Base-by-base conservation (phyloP, 2,888 invertebrate genomes). In the Acanthosepion lycidas region DNA sequence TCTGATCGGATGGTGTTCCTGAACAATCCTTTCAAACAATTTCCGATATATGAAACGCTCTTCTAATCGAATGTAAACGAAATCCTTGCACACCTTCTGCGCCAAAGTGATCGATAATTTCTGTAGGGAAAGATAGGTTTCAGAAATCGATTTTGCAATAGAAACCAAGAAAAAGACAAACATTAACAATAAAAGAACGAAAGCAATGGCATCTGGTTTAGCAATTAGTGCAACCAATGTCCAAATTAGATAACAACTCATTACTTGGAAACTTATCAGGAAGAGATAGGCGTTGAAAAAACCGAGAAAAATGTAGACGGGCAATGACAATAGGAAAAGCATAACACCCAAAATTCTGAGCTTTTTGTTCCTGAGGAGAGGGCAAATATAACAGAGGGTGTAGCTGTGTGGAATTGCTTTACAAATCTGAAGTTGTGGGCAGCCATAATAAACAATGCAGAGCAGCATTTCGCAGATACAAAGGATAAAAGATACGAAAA, bases 391-490 rank as follows among this genome's bases (percentile, higher is more conserved):
- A 49, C 49, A n/a, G 6, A 12, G n/a, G 28, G 42, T n/a, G 4
- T 93, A 93, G 53, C 51, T 93, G n/a, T 53, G 33, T 18, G 93
- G 93, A 28, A 93, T n/a, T 9, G 93, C 53, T 6, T 53, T 53
- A 8, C 12, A 53, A 15, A 93, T n/a, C 15, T 51, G 48, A 20
- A 93, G n/a, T 28, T 33, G 23, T 12, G 93, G 93, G 8, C 49
- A 53, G 9, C 51, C 93, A 26, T 93, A 93, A 93, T 51, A 93
- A 12, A 93, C 0, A 8, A 93, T 12, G 28, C 93, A 93, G 1
- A 93, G n/a, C 49, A 93, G 93, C 33, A 93, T 28, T 93, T 93
- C 93, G 20, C 2, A 28, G 93, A 28, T 28, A 93, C n/a, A 93
- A 93, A 93, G 53, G 5, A 49, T 15, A 93, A n/a, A 20, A 93